Conservation (phyloP, 2,888 invertebrate species). For the Archips xylosteana region DNA sequence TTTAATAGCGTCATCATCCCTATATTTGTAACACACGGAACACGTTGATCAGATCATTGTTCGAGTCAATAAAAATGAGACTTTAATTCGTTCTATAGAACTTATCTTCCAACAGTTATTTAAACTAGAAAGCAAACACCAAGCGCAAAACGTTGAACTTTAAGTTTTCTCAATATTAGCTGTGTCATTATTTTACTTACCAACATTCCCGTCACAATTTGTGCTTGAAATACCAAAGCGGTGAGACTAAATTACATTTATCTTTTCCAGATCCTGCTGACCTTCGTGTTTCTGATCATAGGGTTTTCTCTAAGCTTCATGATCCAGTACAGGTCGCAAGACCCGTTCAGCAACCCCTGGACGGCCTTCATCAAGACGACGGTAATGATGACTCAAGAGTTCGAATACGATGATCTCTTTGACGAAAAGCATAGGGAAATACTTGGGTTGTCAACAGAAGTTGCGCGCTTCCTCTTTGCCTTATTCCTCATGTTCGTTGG, state of each 20-base stretch:
- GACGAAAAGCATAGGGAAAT: slow-evolving; percentile 61
- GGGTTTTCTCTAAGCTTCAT: slow-evolving; percentile 85
- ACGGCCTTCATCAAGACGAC: slow-evolving; percentile 83
- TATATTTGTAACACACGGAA: no score
- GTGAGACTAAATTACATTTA: not conserved
- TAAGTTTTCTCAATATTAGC: not conserved
- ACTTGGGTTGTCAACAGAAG: slow-evolving; percentile 20
- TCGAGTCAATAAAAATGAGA: not conserved
- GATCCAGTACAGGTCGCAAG: slow-evolving; percentile 81
- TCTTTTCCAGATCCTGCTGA: slow-evolving; percentile 77
- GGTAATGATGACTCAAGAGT: slow-evolving; percentile 87
- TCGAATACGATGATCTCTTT: slow-evolving; percentile 82
- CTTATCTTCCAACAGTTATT: not conserved
- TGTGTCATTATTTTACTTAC: not conserved
- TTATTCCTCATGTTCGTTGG: slow-evolving; percentile 65
- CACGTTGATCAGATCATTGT: not conserved
- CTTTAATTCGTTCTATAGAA: not conserved
- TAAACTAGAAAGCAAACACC: not conserved
- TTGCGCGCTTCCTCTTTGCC: slow-evolving; percentile 27
- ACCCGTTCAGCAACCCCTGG: slow-evolving; percentile 82
- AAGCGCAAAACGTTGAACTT: not conserved
- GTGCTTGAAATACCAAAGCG: not conserved
- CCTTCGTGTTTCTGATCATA: slow-evolving; percentile 79
- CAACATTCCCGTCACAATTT: not conserved
- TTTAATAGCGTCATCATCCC: no score